A percentile compares a stretch with the other conserved stretches of the same genome.
Evolutionary conservation across 2,113 vertebrate genomes (phyloP).

Genomic region (Silurus meridionalis): DNA sequence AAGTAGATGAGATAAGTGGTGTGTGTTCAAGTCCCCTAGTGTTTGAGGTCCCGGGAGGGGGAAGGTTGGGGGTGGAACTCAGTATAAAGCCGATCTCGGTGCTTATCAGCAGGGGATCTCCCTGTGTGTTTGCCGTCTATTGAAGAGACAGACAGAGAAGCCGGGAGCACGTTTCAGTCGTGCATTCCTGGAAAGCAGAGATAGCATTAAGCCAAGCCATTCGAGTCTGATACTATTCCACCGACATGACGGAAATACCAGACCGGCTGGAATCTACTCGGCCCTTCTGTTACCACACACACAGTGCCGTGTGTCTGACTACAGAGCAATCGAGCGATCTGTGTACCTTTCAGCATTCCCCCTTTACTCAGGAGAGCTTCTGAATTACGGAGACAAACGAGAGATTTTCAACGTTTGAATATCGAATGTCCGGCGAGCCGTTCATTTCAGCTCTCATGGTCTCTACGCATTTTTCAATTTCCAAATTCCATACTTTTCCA

Average conservation of each 20-base stretch:
- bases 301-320: background rate
- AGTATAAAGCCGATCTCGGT: conserved; percentile 28
- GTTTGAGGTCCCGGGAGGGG: background rate
- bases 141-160: conserved; percentile 20
- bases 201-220: conserved; percentile 8
- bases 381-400: background rate
- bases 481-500: too few species aligned
- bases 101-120: conserved; percentile 44
- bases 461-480: too few species aligned
- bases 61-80: background rate
- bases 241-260: background rate
- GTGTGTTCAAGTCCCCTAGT: background rate
- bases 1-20: background rate
- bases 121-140: background rate
- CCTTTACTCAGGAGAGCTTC: background rate
- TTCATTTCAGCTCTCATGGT: too few species aligned
- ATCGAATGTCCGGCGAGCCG: too few species aligned
- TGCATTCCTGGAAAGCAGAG: conserved; percentile 27
- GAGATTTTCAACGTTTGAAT: too few species aligned
- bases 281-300: background rate
- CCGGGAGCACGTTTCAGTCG: conserved; percentile 2
- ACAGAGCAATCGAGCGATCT: background rate
- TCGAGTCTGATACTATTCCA: conserved; percentile 6
- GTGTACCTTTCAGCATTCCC: background rate
- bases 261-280: background rate